phyloP scores from a whole-genome alignment of 23 tunicate genomes.

The Styela plicata region DNA sequence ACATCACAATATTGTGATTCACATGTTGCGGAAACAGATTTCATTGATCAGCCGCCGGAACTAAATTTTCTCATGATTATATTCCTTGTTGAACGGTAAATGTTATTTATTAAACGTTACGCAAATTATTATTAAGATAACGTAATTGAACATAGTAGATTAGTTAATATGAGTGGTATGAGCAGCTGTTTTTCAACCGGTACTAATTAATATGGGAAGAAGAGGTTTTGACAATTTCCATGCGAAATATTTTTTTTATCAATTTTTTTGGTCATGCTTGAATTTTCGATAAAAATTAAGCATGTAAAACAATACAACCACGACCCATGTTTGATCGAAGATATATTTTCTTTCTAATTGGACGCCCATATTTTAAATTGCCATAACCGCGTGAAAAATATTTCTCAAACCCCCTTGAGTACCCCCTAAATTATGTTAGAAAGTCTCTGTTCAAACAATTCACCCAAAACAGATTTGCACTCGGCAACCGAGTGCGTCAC shows the following conservation, averaged over 20 bases:
- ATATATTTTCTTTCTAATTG: background rate
- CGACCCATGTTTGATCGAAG: too few relatives aligned
- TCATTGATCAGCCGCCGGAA: background rate
- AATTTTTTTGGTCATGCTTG: too few relatives aligned
- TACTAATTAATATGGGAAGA: background rate
- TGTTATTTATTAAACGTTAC: background rate
- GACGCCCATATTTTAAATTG: background rate
- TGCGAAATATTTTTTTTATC: background rate
- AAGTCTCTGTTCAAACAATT: slow-evolving; percentile 14
- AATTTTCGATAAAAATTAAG: too few relatives aligned
- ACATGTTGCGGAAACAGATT: too few relatives aligned
- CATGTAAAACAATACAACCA: too few relatives aligned
- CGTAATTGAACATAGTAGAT: background rate
- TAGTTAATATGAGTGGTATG: background rate
- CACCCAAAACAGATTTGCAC: background rate
- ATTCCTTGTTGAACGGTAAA: background rate
- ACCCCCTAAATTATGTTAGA: background rate
- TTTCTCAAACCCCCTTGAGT: background rate
- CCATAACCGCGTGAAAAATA: background rate
- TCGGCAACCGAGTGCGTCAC: background rate
- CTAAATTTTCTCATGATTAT: background rate
- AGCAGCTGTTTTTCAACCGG: background rate
- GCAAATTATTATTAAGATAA: background rate
- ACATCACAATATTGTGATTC: too few relatives aligned
- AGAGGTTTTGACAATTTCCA: background rate